A percentile compares a stretch with the other conserved stretches of the same genome.
Conservation (phyloP, 1,140 invertebrate species). For the Phocides pigmalion region DNA sequence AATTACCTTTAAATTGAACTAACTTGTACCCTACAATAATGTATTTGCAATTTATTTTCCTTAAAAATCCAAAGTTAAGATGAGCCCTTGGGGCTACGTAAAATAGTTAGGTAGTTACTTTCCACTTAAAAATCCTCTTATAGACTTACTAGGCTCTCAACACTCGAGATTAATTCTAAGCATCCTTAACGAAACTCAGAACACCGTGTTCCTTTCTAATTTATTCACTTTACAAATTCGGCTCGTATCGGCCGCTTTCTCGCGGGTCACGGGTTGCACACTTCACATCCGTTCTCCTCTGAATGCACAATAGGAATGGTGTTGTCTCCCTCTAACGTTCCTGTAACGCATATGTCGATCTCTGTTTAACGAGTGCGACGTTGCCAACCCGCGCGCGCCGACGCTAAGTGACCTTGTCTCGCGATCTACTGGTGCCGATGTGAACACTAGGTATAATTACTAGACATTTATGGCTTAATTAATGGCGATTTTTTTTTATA, state of each 20-base stretch:
- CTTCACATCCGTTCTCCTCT: constrained; percentile 72
- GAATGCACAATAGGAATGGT: constrained; percentile 69
- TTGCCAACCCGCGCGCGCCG: constrained; percentile 56
- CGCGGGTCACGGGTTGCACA: constrained; percentile 71
- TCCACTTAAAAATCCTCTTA: background rate
- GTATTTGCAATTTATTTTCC: too few relatives aligned
- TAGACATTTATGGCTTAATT: constrained; percentile 54
- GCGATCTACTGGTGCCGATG: constrained; percentile 51
- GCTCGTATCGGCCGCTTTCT: constrained; percentile 67
- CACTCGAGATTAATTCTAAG: constrained; percentile 9
- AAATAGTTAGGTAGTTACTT: background rate
- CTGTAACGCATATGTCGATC: constrained; percentile 24
- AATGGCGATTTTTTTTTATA: constrained; percentile 31
- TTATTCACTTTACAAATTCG: constrained; percentile 70
- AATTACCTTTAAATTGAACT: too few relatives aligned
- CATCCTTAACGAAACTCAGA: constrained; percentile 27
- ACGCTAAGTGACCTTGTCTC: constrained; percentile 66
- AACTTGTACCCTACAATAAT: too few relatives aligned
- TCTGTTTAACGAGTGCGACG: constrained; percentile 55
- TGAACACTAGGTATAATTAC: constrained; percentile 60
- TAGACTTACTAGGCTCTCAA: background rate
- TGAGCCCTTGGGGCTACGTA: background rate
- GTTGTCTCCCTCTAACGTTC: constrained; percentile 52
- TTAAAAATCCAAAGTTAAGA: too few relatives aligned
- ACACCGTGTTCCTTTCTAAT: constrained; percentile 56